Percentiles rank a stretch among this genome's conserved stretches.
These are phyloP conservation scores for Dugesia japonica DNA, from an alignment of 2,888 invertebrate genomes.

Conservation along the genomic window DNA sequence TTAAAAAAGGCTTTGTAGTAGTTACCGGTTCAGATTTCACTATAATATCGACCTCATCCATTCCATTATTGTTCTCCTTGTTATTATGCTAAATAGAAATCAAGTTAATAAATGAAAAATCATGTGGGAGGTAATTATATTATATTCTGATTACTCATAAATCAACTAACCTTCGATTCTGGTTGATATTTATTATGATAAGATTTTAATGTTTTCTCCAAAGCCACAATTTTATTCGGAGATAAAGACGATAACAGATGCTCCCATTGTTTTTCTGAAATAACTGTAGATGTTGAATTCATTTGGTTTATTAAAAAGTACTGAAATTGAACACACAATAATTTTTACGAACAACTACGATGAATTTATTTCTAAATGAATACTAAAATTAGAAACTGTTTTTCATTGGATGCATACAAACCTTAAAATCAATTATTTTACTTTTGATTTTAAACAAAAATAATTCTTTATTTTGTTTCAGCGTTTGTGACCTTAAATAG, in stretches of 20 bases:
- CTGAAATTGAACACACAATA: no score
- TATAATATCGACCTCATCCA: neutral
- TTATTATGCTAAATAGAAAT: neutral
- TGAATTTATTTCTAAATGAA: no score
- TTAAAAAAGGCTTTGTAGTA: neutral
- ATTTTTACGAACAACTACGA: no score
- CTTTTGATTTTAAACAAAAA: no score
- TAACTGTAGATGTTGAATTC: neutral
- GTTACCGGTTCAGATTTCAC: neutral
- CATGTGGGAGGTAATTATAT: no score
- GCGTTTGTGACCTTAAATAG: no score
- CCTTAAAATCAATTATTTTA: no score
- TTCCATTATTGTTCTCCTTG: neutral
- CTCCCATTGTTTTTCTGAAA: slow-evolving; percentile 9
- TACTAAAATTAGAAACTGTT: neutral
- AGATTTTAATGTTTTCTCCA: neutral
- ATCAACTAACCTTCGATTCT: neutral
- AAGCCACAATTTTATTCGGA: neutral
- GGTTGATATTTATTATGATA: neutral
- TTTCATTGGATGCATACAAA: neutral
- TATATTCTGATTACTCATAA: neutral
- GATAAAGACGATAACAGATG: neutral
- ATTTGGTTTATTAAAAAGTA: neutral
- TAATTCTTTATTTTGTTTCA: no score
- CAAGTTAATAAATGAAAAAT: no score